Evolutionary conservation across 2,113 vertebrate genomes (phyloP).

Genomic region (Todiramphus chloris): DNA sequence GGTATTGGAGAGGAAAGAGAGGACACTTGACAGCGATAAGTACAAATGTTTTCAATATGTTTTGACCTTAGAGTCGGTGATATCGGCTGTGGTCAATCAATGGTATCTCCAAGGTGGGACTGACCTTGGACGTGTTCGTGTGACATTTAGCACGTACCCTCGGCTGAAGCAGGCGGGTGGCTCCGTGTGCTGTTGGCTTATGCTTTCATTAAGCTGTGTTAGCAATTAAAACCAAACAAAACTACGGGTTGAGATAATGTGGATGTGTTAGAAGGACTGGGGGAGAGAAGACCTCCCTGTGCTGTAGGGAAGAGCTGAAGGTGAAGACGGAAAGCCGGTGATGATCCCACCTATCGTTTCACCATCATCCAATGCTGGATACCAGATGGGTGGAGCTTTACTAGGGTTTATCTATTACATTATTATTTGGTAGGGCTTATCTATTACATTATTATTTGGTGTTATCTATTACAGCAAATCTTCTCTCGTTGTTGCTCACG

Average conservation of each 20-base stretch:
- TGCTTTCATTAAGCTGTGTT: background rate
- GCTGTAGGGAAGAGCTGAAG: background rate
- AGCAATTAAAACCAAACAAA: constrained; percentile 53
- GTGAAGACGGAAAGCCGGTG: background rate
- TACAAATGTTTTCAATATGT: background rate
- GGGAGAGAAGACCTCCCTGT: background rate
- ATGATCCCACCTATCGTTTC: background rate
- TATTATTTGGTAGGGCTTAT: no score
- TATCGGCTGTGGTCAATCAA: background rate
- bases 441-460: background rate
- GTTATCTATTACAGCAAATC: background rate
- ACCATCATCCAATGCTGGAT: accelerated
- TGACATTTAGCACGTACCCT: background rate
- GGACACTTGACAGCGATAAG: background rate
- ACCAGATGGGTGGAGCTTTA: background rate
- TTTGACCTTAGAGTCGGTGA: background rate
- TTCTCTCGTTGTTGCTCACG: background rate
- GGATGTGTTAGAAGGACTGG: background rate
- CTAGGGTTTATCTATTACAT: background rate
- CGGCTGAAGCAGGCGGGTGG: background rate
- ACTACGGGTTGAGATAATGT: background rate
- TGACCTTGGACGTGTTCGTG: background rate
- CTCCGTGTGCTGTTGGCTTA: background rate
- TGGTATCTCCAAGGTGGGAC: background rate
- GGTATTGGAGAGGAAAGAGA: background rate